Evolutionary conservation across 2,113 vertebrate species (phyloP).

Genomic region (Pollachius pollachius): DNA sequence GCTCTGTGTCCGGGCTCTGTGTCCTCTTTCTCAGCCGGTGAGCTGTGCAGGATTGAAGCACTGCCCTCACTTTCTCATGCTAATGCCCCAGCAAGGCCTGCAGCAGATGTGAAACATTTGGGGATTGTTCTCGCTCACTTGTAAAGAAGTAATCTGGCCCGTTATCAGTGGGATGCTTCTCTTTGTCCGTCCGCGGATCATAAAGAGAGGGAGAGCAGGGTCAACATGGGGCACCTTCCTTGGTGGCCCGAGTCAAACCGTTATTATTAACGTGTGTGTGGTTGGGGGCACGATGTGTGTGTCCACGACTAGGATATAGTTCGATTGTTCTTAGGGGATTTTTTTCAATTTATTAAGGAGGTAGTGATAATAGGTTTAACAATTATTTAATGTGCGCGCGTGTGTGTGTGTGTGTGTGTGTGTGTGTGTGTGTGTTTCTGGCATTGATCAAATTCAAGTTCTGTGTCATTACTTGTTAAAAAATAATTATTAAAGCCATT

Average conservation of each 20-base stretch:
- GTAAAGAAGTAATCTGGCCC: constrained; percentile 88
- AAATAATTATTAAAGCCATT: no score
- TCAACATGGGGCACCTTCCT: constrained; percentile 72
- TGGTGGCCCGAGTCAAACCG: constrained; percentile 71
- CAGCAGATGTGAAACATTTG: constrained; percentile 98
- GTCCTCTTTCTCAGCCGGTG: constrained; percentile 73
- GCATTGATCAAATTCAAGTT: no score
- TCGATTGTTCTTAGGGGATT: no score
- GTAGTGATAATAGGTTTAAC: no score
- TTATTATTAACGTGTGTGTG: constrained; percentile 9
- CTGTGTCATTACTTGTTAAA: no score
- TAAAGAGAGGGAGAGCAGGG: constrained; percentile 55
- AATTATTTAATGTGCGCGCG: not conserved
- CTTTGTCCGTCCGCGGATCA: constrained; percentile 58
- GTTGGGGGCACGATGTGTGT: not conserved
- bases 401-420: constrained; percentile 7
- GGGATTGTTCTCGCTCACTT: constrained; percentile 87
- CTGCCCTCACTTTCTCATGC: constrained; percentile 85
- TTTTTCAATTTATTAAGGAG: no score
- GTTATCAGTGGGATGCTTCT: constrained; percentile 65
- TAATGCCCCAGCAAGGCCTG: constrained; percentile 74
- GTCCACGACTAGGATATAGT: no score
- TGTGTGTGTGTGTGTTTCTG: no score
- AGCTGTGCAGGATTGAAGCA: constrained; percentile 78
- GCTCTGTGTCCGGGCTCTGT: constrained; percentile 64